Base-by-base conservation (phyloP, 2,888 invertebrate genomes). In the Nemotelus pantherinus region DNA sequence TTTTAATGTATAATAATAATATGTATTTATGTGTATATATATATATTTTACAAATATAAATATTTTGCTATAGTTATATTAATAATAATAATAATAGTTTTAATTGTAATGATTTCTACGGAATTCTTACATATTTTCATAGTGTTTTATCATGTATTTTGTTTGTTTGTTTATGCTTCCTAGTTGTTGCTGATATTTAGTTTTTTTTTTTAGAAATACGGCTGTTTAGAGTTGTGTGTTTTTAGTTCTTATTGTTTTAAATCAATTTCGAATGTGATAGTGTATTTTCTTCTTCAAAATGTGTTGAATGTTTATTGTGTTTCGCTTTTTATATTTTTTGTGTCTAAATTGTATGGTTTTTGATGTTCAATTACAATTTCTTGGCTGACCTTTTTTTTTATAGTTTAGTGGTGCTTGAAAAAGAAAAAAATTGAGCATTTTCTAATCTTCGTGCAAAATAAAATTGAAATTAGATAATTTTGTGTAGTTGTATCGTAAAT, bases 41-140 rank as follows among this genome's bases (percentile, higher is more conserved):
- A 58, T 74, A 74, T 74, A 74, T 74, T 71, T 71, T 74, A 74
- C 74, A 74, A 74, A 74, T 74, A 74, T 74, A 74, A 74, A 74
- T 74, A 74, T 74, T 74, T 74, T 50, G 39, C 60, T 74, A 72
- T 45, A 25, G 25, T 25, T 25, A 25, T 25, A 25, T 25, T 25
- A 25, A 25, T 25, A 25, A 25, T 58, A 74, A 63, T n/a, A 43
- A 63, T 10, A 6, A 53, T 53, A 6, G 7, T 7, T 53, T 53
- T 53, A 7, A 10, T 6, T 6, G 53, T 10, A 53, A 70, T 70
- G 7, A 48, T 74, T 70, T 68, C 68, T 70, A 53, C 70, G 53
- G 53, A 70, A 70, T 70, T 43, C 3, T 70, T 43, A 43, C 25
- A n/a, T n/a, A 55, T 70, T 39, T 7, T 2, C 25, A 41, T 60